phyloP scores from a whole-genome alignment of 2,888 invertebrate genomes.

The Nesidiocoris tenuis region DNA sequence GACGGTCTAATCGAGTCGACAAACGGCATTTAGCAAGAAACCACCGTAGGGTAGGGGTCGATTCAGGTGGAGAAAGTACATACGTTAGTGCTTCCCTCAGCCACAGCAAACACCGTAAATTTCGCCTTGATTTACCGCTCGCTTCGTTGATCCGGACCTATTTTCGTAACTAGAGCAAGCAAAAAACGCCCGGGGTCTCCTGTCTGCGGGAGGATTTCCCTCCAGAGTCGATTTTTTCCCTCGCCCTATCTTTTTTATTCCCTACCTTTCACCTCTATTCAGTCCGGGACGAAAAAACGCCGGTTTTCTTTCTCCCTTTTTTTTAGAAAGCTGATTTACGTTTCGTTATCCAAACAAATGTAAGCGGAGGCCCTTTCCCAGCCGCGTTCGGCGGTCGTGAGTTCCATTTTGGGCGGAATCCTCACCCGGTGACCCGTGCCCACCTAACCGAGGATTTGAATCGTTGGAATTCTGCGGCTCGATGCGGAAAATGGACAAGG shows the following conservation, averaged over 20 bases:
- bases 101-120: background rate
- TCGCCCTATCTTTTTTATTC: background rate
- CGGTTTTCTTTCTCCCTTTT: background rate
- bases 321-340: background rate
- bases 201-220: background rate
- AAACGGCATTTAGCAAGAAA: background rate
- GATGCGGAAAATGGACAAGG: too few species aligned
- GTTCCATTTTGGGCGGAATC: background rate
- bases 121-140: background rate
- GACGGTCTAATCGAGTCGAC: background rate
- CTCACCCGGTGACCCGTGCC: too few species aligned
- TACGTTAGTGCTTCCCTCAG: background rate
- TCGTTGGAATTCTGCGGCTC: too few species aligned
- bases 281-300: background rate
- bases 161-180: background rate
- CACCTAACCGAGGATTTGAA: too few species aligned
- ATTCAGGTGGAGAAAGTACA: background rate
- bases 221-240: background rate
- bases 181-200: background rate
- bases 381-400: background rate
- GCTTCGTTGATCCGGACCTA: background rate
- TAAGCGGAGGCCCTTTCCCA: background rate
- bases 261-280: background rate
- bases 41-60: background rate
- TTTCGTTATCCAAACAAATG: background rate